Evolutionary conservation across 2,113 vertebrate species (phyloP).

Genomic region (Trachemys scripta): DNA sequence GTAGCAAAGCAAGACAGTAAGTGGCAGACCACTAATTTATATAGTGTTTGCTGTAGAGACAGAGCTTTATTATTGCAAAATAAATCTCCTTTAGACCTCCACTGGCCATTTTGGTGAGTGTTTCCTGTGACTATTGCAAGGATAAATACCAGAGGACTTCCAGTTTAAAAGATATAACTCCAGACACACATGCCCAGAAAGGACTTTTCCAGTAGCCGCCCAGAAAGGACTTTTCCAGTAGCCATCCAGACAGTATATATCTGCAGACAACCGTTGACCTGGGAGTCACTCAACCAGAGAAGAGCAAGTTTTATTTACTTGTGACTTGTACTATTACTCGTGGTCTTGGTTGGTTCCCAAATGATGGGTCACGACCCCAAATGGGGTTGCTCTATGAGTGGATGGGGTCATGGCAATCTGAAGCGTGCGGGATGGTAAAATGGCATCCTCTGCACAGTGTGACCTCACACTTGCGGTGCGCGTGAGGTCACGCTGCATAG

Average conservation of each 20-base stretch:
- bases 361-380: not conserved
- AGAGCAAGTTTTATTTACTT: not conserved
- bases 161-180: not conserved
- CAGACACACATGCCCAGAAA: not conserved
- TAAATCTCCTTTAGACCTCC: not conserved
- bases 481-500: not conserved
- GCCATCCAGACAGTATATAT: not conserved
- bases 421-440: not conserved
- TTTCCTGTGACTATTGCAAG: not conserved
- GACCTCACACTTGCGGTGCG: not conserved
- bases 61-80: not conserved
- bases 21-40: not conserved
- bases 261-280: not conserved
- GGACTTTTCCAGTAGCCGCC: not conserved
- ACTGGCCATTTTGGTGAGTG: not conserved
- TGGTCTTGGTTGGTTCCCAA: not conserved
- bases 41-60: not conserved
- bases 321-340: not conserved
- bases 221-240: not conserved
- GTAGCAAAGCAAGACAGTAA: not conserved
- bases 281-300: rapidly evolving
- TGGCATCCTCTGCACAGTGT: not conserved
- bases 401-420: not conserved
- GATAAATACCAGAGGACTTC: not conserved
- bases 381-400: not conserved